Evolutionary conservation across 2,113 vertebrate genomes (phyloP), one percentile per base, ranked within the genome.

Genomic region (Leptosomus discolor): DNA sequence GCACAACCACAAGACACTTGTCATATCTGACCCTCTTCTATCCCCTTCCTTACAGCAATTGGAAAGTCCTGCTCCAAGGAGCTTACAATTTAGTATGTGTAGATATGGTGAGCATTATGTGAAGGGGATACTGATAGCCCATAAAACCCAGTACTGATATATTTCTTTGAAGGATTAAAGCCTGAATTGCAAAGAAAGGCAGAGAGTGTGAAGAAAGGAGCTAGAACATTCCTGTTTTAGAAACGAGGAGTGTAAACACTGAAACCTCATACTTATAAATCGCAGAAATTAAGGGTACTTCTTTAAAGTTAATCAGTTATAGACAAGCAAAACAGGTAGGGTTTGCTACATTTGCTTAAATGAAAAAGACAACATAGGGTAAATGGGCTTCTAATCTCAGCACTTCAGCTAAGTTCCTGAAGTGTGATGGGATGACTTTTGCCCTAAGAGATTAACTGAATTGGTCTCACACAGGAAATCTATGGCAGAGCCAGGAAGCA

Each of bases 361-460:
- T 48, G 48, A 60, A 89, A 95, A 87, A 81, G 77, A 81, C 46
- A 77, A 15, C 6, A 1, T 17, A 74, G 30, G 14, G 56, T 82
- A 94, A 96, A 91, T 24, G 45, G 73, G 8, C 20, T 92, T 22
- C 74, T 91, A 78, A 85, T 85, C 74, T 92, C 22, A 0, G 64
- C 76, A 75, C 80, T 87, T 67, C 60, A 81, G 65, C 88, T 63
- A 78, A 77, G 0, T 90, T 95, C 83, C 77, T 94, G 74, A 79
- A 87, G 77, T 85, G 87, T 71, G 77, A 64, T 96, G 87, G 90
- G 77, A n/a, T 97, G 93, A 96, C 93, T 96, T 96, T 95, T 97
- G 94, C 96, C 96, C 94, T 80, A 61, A 77, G 95, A 97, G 92
- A 95, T 97, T 97, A 94, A 95, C 70, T 90, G 90, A 92, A 95